A percentile compares a stretch with the other conserved stretches of the same genome.
Evolutionary conservation across 2,888 invertebrate genomes (phyloP).

Genomic region (Crematogaster levior): DNA sequence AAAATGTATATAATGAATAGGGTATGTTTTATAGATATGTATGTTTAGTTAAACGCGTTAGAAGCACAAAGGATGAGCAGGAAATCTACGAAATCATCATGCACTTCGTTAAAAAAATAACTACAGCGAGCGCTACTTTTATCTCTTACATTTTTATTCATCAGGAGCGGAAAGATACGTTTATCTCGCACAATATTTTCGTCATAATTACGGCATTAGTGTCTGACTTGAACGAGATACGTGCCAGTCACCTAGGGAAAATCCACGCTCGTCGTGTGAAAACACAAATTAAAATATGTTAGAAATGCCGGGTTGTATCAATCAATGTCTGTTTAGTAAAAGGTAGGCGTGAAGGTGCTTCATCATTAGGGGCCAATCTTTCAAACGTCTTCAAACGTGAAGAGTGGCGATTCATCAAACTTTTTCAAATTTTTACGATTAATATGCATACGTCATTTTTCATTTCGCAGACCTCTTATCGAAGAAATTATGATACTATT

Average conservation of each 20-base stretch:
- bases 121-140: conserved; percentile 18
- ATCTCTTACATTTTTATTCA: conserved; percentile 49
- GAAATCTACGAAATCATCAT: conserved; percentile 8
- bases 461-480: not conserved
- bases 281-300: conserved; percentile 79
- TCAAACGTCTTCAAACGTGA: conserved; percentile 28
- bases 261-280: conserved; percentile 72
- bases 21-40: conserved; percentile 16
- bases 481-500: not conserved
- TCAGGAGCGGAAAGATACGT: conserved; percentile 30
- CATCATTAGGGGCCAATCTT: conserved; percentile 69
- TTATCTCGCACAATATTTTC: conserved; percentile 38
- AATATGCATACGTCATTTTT: conserved; percentile 8
- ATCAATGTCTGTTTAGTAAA: conserved; percentile 73
- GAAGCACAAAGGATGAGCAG: not conserved
- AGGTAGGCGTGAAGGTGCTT: conserved; percentile 74
- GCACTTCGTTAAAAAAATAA: conserved; percentile 35
- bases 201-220: conserved; percentile 33
- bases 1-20: conserved; percentile 4
- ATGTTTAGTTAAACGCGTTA: conserved; percentile 29
- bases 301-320: conserved; percentile 69
- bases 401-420: conserved; percentile 30
- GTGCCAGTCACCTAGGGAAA: conserved; percentile 45
- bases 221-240: conserved; percentile 21
- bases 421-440: conserved; percentile 21